A percentile compares a stretch with the other conserved stretches of the same genome.
Conservation (phyloP, 2,797 vertebrate genomes). For the Ficedula albicollis region DNA sequence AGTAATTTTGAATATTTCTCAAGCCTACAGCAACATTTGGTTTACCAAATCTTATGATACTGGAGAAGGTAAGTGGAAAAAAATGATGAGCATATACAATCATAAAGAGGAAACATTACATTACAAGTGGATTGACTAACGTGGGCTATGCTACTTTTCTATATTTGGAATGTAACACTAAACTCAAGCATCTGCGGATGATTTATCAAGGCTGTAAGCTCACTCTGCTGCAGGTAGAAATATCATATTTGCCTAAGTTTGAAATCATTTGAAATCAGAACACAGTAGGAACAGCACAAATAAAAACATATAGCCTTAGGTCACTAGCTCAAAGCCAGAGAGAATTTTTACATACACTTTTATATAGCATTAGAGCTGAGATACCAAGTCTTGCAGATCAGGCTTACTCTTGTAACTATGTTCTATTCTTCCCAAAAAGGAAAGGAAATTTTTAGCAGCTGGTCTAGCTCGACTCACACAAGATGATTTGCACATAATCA, state of each 20-base stretch:
- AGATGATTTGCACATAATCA: neutral
- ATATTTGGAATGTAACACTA: neutral
- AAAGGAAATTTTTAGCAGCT: neutral
- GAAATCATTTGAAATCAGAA: neutral
- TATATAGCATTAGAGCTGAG: neutral
- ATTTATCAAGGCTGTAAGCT: neutral
- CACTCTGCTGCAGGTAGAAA: neutral
- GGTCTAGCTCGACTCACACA: neutral
- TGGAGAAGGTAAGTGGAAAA: neutral
- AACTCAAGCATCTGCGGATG: neutral
- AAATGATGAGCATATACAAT: neutral
- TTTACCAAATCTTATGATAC: neutral
- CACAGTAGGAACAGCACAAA: neutral
- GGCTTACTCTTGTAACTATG: neutral
- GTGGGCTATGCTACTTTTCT: neutral
- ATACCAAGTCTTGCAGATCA: neutral
- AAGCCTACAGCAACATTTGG: neutral
- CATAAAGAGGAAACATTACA: neutral
- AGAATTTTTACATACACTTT: neutral
- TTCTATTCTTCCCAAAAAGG: neutral
- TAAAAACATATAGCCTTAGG: neutral
- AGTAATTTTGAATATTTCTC: neutral
- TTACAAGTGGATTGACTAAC: neutral
- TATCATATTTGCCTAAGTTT: neutral
- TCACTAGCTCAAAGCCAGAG: neutral